Base-by-base conservation (phyloP, 2,888 invertebrate genomes). In the Agrilus biguttatus region DNA sequence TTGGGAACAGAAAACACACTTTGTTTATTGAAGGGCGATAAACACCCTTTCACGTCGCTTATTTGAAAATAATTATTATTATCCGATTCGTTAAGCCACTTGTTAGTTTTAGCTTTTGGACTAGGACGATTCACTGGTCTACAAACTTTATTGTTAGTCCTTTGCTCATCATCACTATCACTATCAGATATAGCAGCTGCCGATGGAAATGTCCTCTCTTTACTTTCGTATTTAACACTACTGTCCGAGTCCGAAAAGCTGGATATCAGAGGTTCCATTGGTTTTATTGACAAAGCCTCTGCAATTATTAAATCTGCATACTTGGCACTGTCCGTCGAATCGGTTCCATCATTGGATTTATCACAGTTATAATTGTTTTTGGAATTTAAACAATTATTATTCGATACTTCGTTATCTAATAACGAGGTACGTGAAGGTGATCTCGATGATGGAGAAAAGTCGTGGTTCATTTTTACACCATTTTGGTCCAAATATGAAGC, bases 191-290 rank as follows among this genome's bases (percentile, higher is more conserved):
- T 47, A 43, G 43, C 45, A 44, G 41, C 46, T 45, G 45, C 50
- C 39, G 49, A 46, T 36, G 38, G 45, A 36, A 41, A 37, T 63
- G 33, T 66, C 64, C 35, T 67, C 66, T 19, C 70, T 65, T 52
- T 47, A 39, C 49, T 49, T 41, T 49, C 51, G 36, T 49, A 47
- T 47, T 55, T 51, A 36, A 49, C 45, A 45, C 53, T 56, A 33
- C 49, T 48, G 36, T 60, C 60, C 33, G 75, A 75, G 51, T 77
- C 77, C 5, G 77, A 77, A 49, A 78, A 62, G 56, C 75, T 75
- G 49, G 77, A 78, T 45, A 78, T 63, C 46, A 77, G 68, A 10
- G 64, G 62, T 37, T 59, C 55, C 36, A 50, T 54, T 13, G 53
- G 49, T 39, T 56, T 54, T 8, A 47, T 47, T 8, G 55, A 52